Evolutionary conservation across 1,140 invertebrate species (phyloP), one percentile per base, ranked within the genome.

Genomic region (Eulimnadia texana): DNA sequence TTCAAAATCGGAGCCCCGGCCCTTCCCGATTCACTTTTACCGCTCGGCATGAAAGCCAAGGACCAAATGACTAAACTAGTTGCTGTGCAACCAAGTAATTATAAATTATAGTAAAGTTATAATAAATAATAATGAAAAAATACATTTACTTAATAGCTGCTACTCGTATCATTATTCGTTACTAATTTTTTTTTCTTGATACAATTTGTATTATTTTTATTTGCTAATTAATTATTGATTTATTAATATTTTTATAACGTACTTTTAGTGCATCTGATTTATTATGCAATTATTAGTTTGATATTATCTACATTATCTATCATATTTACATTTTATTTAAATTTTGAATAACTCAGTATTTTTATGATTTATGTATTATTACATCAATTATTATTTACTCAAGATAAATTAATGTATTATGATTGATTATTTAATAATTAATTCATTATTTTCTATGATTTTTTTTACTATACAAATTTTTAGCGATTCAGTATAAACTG

Each of bases 1-100:
- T 97, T 85, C 70, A 97, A 97, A 80, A 92, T 98, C 69, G 94
- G 93, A 25, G 90, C 91, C 0, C 90, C 93, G 0, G 80, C 88
- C 2, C 72, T 98, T 52, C 93, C 93, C 1, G 90, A 91, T 68
- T 94, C 92, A 0, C 94, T 91, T 70, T 84, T 98, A 81, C 95
- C 95, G 9, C 77, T 96, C 50, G 93, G 93, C 25, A 95, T 96
- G 89, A 91, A 91, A 70, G 80, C 84, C 0, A 86, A 92, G 69
- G 93, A 98, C 72, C 71, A 73, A 50, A 78, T 88, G 66, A 95
- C 90, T 0, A 95, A 95, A 77, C 74, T 97, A 51, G 89, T 96
- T 9, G 76, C 82, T 0, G 81, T 94, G n/a, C 78, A 79, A 3
- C 84, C 88, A 23, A 71, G 78, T 79, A 72, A 67, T 64, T 64